These are phyloP conservation scores for Heliconius sara DNA, from an alignment of 2,888 invertebrate genomes.

Conservation along the genomic window DNA sequence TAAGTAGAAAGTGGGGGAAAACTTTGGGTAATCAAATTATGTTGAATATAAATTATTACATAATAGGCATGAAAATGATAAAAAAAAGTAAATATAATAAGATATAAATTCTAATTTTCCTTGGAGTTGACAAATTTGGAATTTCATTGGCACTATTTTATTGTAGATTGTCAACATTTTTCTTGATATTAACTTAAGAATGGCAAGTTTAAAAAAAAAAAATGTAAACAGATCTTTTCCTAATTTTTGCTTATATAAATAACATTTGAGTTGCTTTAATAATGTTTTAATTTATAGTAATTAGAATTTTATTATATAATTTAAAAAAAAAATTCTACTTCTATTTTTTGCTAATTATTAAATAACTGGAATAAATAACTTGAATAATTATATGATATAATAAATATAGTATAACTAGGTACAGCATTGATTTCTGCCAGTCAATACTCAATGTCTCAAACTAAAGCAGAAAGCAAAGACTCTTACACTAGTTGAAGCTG, in stretches of 20 bases:
- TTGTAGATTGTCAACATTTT: not conserved
- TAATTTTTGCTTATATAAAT: not conserved
- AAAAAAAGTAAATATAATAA: not conserved
- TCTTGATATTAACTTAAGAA: conserved; percentile 1
- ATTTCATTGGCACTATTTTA: not conserved
- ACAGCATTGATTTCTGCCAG: no score
- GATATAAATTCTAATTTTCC: conserved; percentile 12
- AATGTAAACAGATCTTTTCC: not conserved
- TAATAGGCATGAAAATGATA: not conserved
- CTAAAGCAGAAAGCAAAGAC: no score
- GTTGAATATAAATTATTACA: no score
- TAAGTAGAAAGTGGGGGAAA: no score
- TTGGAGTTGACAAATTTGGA: conserved; percentile 5
- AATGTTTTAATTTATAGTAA: not conserved
- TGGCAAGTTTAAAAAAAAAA: not conserved
- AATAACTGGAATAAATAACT: not conserved
- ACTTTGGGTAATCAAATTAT: no score
- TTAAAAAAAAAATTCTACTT: not conserved
- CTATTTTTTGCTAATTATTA: not conserved
- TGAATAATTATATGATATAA: not conserved
- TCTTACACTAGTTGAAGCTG: no score
- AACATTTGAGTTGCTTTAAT: no score
- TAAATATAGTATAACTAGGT: not conserved
- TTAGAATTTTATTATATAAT: not conserved
- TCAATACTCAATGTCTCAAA: no score